Evolutionary conservation across 2,888 invertebrate genomes (phyloP), one percentile per base, ranked within the genome.

Genomic region (Imbricaverruca yamaguchii): DNA sequence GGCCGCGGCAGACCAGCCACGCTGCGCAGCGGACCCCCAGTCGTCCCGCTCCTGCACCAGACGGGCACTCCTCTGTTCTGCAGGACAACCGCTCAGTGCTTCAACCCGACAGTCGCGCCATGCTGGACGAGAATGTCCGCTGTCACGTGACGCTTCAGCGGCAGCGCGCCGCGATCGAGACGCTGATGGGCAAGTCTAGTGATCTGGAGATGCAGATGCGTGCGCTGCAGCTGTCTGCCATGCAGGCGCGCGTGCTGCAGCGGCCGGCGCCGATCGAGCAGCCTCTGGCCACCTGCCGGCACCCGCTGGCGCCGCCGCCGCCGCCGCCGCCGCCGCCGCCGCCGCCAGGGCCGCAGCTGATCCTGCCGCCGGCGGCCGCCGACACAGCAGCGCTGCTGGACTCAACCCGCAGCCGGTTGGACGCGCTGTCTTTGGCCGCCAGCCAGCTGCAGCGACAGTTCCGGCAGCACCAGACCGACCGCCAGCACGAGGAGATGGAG

Each of bases 191-290:
- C 53, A 13, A 21, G 2, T 21, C 74, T 15, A 9, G 9, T 21
- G 74, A 55, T 2, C 74, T 74, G 74, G 74, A 74, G 55, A 21
- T 9, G 55, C 74, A 74, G 74, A 55, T 74, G 74, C 55, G 74
- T 21, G 55, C 74, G 2, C 74, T 74, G 55, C 74, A 74, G 74
- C 74, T 55, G 53, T 4, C 53, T 18, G 39, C 74, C 13, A 21
- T 9, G 21, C 53, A 55, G 74, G 23, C 15, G 15, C 69, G 39
- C 2, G 13, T 15, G 6, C 53, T 21, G 55, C 9, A 18, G 18
- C 39, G 15, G 39, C 13, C 13, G 8, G 21, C 23, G 25, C 15
- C 39, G 55, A 18, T 55, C 21, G 53, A 53, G 74, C 18, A 21
- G 10, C 74, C 74, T 7, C 55, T 74, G 55, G 69, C 69, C 21